phyloP scores from a whole-genome alignment of 2,888 invertebrate species.

The Escarpia spicata region DNA sequence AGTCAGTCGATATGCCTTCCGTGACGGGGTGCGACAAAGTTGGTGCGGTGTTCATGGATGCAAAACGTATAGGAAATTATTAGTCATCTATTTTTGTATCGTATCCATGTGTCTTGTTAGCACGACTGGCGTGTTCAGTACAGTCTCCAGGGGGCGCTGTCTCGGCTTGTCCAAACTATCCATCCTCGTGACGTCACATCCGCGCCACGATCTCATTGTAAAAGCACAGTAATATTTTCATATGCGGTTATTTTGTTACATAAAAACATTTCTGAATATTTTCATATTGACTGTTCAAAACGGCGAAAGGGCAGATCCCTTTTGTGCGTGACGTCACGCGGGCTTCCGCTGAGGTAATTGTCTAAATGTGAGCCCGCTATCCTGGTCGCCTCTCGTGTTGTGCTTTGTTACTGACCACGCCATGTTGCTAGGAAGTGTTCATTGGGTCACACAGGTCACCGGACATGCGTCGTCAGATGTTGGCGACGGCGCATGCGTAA shows the following conservation, averaged over 20 bases:
- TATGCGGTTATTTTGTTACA: not conserved
- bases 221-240: not conserved
- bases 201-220: not conserved
- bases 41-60: slow-evolving; percentile 1
- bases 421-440: not conserved
- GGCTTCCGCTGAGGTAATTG: not conserved
- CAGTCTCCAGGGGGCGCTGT: not conserved
- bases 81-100: slow-evolving; percentile 13
- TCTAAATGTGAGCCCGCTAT: not conserved
- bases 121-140: not conserved
- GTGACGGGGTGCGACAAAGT: not conserved
- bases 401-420: not conserved
- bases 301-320: not conserved
- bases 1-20: not conserved
- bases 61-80: slow-evolving; percentile 16
- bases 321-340: too few species aligned
- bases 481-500: not conserved
- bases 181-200: not conserved
- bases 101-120: not conserved
- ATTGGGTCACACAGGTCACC: not conserved
- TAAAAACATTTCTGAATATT: slow-evolving; percentile 1
- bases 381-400: not conserved
- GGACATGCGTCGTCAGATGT: not conserved
- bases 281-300: slow-evolving; percentile 6
- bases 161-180: not conserved